phyloP scores from a whole-genome alignment of 2,888 invertebrate genomes.

The Trachelus tabidus region DNA sequence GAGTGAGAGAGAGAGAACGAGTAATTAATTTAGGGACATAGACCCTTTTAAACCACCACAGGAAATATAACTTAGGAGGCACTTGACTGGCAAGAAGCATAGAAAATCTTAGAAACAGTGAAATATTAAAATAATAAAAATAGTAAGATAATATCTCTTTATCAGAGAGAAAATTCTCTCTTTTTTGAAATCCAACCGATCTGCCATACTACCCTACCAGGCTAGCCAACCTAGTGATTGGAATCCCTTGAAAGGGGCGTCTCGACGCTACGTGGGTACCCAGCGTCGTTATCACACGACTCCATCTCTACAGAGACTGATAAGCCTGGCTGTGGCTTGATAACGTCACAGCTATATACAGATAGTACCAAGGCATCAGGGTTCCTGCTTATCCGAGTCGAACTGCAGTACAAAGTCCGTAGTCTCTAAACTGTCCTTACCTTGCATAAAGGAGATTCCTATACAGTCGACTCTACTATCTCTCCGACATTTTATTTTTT shows the following conservation, averaged over 20 bases:
- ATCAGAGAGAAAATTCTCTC: not conserved
- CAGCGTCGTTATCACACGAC: not conserved
- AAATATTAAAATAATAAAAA: too few species aligned
- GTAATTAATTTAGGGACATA: too few species aligned
- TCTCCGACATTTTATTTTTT: not conserved
- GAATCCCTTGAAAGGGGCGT: not conserved
- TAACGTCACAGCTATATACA: not conserved
- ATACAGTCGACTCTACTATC: not conserved
- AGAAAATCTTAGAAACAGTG: too few species aligned
- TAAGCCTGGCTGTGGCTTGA: constrained; percentile 3
- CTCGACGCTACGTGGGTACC: not conserved
- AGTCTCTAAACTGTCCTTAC: constrained; percentile 1
- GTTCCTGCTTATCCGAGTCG: constrained; percentile 2
- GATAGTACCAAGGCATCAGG: not conserved
- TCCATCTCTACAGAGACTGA: not conserved
- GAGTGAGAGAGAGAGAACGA: not conserved
- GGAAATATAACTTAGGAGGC: too few species aligned
- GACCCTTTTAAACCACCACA: too few species aligned
- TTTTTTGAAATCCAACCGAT: not conserved
- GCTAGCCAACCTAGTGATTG: not conserved
- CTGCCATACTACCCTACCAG: not conserved
- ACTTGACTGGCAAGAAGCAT: too few species aligned
- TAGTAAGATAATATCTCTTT: too few species aligned
- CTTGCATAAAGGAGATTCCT: not conserved
- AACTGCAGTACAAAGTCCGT: constrained; percentile 1